Percentiles rank a stretch among this genome's conserved stretches.
Evolutionary conservation across 2,113 vertebrate genomes (phyloP).

Genomic region (Rhinolophus ferrumequinum): DNA sequence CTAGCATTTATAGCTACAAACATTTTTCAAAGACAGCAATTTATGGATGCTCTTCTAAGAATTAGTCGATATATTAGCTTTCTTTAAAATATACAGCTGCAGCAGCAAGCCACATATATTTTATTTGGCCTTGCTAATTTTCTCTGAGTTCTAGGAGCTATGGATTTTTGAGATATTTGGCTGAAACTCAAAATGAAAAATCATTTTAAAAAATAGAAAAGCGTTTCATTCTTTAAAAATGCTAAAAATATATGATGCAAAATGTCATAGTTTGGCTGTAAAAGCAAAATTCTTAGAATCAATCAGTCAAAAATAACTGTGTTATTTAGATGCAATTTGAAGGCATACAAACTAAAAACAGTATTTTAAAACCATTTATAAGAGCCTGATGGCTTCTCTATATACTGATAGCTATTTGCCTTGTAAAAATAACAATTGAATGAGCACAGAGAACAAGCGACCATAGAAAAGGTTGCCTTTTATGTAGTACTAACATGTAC

Average conservation of each 20-base stretch:
- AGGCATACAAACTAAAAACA: slow-evolving; percentile 78
- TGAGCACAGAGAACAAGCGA: background rate
- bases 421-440: slow-evolving; percentile 71
- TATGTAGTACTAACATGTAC: background rate
- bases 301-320: slow-evolving; percentile 82
- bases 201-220: slow-evolving; percentile 81
- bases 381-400: slow-evolving; percentile 56
- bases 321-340: slow-evolving; percentile 77
- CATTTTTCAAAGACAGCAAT: slow-evolving; percentile 78
- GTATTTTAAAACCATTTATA: slow-evolving; percentile 67
- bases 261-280: slow-evolving; percentile 82
- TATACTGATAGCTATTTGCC: slow-evolving; percentile 53
- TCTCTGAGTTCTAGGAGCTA: slow-evolving; percentile 72
- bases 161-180: slow-evolving; percentile 67
- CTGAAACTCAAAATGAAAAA: slow-evolving; percentile 76
- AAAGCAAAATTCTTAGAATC: slow-evolving; percentile 82
- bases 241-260: slow-evolving; percentile 82
- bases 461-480: slow-evolving; percentile 36
- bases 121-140: slow-evolving; percentile 75
- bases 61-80: slow-evolving; percentile 79
- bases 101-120: slow-evolving; percentile 69
- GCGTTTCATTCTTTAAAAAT: slow-evolving; percentile 81
- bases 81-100: slow-evolving; percentile 75
- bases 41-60: slow-evolving; percentile 79
- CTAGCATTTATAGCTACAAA: slow-evolving; percentile 75